Base-by-base conservation (phyloP, 2,113 vertebrate genomes). In the Eretmochelys imbricata region DNA sequence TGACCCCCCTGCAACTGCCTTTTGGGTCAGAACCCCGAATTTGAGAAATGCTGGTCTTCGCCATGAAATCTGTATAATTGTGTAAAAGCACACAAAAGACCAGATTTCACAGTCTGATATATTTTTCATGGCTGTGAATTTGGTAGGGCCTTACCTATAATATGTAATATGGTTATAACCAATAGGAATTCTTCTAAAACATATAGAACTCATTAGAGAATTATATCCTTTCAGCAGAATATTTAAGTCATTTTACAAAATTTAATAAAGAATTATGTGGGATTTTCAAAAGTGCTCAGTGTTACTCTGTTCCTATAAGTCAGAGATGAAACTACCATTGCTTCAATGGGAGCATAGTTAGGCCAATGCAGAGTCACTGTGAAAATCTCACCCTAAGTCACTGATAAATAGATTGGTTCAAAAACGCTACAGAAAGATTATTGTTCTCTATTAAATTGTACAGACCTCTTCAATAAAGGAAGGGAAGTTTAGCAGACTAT, bases 401-500 rank as follows among this genome's bases (percentile, higher is more conserved):
- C 3, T 69, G n/a, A 87, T 59, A 35, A 89, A 8, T 59, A 0
- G 8, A 59, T 82, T 54, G 29, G 49, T 69, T 79, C 27, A 51
- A 80, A 49, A 49, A n/a, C 81, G 84, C 89, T 54, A 4, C 55
- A 62, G 51, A 35, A 83, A 48, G 16, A 59, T 42, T 80, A 69
- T 97, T 88, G 62, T 2, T 93, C 81, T 93, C 87, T 93, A 59
- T 86, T 35, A 46, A 89, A 10, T 90, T 94, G 31, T 85, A 7
- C 5, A 19, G 38, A 82, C 19, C 6, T 9, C 59, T 80, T 94
- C 76, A 38, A 16, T 89, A 72, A 55, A 87, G 27, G 31, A 94
- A 87, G 54, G 46, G 79, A 93, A 95, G 87, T 91, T 31, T 88
- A 89, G 78, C 17, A 94, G 85, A 79, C 17, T 94, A 96, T 82